phyloP scores from a whole-genome alignment of 2,888 invertebrate species.

The Ophraella communa region DNA sequence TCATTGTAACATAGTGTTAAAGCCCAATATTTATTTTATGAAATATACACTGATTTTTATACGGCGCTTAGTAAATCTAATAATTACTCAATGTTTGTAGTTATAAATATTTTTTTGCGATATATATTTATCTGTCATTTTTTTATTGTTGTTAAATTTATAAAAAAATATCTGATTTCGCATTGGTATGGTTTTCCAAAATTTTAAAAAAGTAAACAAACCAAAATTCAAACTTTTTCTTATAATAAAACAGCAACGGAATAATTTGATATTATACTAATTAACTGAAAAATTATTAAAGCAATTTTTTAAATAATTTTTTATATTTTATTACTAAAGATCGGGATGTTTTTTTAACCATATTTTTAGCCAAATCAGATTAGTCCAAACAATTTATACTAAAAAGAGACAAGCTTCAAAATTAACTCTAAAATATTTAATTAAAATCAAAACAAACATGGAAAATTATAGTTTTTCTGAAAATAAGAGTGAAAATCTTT shows the following conservation, averaged over 20 bases:
- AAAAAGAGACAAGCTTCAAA: not conserved
- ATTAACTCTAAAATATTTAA: not conserved
- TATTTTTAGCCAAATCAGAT: not conserved
- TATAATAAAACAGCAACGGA: too few relatives aligned
- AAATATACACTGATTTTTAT: slow-evolving; percentile 37
- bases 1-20: slow-evolving; percentile 40
- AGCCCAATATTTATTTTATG: slow-evolving; percentile 40
- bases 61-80: slow-evolving; percentile 10
- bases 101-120: not conserved
- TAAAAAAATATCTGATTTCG: not conserved
- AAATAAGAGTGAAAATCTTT: not conserved
- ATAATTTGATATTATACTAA: too few relatives aligned
- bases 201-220: too few relatives aligned
- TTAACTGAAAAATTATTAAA: not conserved
- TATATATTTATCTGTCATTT: not conserved
- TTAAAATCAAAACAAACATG: not conserved
- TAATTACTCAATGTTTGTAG: slow-evolving; percentile 11
- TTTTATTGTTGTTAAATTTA: not conserved
- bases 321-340: not conserved
- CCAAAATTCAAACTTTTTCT: too few relatives aligned
- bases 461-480: not conserved
- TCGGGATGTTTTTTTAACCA: not conserved
- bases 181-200: not conserved
- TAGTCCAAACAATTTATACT: not conserved
- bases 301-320: not conserved